Base-by-base conservation (phyloP, 2,113 vertebrate species). In the Arenaria interpres region DNA sequence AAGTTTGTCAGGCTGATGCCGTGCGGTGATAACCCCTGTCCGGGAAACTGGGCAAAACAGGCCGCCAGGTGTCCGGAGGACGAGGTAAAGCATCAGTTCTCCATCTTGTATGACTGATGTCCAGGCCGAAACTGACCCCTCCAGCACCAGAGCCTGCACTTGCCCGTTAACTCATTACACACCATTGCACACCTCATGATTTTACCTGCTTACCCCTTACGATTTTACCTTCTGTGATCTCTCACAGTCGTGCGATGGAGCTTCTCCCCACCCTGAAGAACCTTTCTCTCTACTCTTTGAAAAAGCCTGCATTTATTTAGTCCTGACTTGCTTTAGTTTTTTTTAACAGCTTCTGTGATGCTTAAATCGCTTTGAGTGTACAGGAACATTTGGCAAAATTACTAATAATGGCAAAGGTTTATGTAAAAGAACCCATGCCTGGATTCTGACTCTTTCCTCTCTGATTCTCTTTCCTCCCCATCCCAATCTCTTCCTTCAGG, bases 31-130 rank as follows among this genome's bases (percentile, higher is more conserved):
- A 63, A 41, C 7, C 28, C 15, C 22, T 51, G 33, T 11, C 27
- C 1, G 4, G 48, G 24, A 27, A 11, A 27, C 8, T n/a, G 50
- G 35, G 45, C n/a, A 33, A 41, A 22, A 33, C 9, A 21, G 43
- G 33, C 10, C 1, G 1, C 18, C 4, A 2, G 21, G 9, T 50
- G 45, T 7, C 41, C 0, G 1, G 16, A n/a, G 32, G 10, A 18
- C 14, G 3, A 16, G 25, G 27, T 39, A 7, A 5, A 4, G 10
- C 22, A 6, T 20, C 16, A 12, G 22, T 18, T 45, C 53, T 62
- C 35, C 33, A 6, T 51, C 45, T 30, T 20, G 2, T 14, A 1
- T 24, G 22, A 18, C 41, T 14, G 17, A 32, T n/a, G 35, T 5
- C 23, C 45, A 19, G n/a, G 14, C 62, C 15, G 9, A 56, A 80